Percentiles rank a stretch among this genome's conserved stretches.
These are phyloP conservation scores for Ceratina australensis DNA, from an alignment of 1,140 invertebrate genomes.

Conservation along the genomic window DNA sequence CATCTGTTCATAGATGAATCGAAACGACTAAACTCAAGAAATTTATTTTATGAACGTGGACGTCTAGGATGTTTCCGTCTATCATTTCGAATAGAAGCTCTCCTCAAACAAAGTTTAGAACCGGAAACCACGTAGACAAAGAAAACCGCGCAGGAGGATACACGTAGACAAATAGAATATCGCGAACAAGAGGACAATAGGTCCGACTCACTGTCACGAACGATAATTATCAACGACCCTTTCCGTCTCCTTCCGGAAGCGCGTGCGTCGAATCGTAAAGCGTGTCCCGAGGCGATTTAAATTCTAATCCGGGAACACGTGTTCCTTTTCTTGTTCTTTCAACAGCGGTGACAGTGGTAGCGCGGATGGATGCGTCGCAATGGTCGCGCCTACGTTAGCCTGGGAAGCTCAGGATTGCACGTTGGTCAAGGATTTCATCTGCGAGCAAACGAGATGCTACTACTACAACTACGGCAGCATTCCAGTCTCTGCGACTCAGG, in stretches of 20 bases:
- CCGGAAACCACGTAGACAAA: not conserved
- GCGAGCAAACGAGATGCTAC: constrained; percentile 93
- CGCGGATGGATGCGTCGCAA: constrained; percentile 86
- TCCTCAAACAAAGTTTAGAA: not conserved
- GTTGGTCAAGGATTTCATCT: constrained; percentile 92
- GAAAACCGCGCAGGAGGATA: not conserved
- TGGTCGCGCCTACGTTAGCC: constrained; percentile 86
- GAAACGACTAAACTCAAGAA: too few species aligned
- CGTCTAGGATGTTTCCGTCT: too few species aligned
- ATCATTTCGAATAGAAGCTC: too few species aligned
- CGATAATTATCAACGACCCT: constrained; percentile 40
- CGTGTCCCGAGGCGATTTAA: constrained; percentile 27
- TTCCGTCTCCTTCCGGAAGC: constrained; percentile 38
- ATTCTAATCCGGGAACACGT: constrained; percentile 46
- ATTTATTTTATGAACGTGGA: too few species aligned
- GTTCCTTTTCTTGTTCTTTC: constrained; percentile 34
- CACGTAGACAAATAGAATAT: not conserved
- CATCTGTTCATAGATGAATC: too few species aligned
- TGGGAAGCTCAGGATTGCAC: constrained; percentile 91
- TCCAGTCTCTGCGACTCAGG: constrained; percentile 91
- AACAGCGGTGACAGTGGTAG: constrained; percentile 82
- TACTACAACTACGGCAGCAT: constrained; percentile 95
- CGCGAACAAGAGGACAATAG: constrained; percentile 6
- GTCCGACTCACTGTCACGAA: constrained; percentile 16
- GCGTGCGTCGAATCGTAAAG: constrained; percentile 46